A percentile compares a stretch with the other conserved stretches of the same genome.
Evolutionary conservation across 1,140 invertebrate species (phyloP).

Genomic region (Rhopalosiphum padi): DNA sequence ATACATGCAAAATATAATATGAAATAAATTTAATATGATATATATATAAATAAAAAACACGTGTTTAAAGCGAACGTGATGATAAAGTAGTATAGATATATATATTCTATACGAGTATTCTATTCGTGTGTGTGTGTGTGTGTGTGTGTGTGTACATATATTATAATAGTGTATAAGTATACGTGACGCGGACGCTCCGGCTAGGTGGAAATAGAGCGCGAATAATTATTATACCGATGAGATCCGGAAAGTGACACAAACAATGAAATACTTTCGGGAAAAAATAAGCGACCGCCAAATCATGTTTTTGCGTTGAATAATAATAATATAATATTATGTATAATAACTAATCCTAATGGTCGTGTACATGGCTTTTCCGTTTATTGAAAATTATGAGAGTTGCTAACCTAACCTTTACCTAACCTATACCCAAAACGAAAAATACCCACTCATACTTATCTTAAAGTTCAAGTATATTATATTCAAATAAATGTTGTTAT

Average conservation of each 20-base stretch:
- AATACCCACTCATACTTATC: neutral
- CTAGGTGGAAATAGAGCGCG: constrained; percentile 35
- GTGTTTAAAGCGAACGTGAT: neutral
- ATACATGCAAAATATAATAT: neutral
- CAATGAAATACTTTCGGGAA: constrained; percentile 33
- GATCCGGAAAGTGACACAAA: constrained; percentile 43
- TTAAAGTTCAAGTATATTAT: neutral
- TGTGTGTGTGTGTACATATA: neutral
- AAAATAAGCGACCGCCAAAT: neutral
- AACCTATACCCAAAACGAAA: neutral
- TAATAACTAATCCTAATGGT: neutral
- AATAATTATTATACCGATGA: constrained; percentile 41
- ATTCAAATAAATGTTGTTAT: neutral
- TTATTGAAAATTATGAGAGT: neutral
- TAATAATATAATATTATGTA: neutral
- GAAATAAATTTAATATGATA: neutral
- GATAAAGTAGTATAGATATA: neutral
- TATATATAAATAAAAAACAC: neutral
- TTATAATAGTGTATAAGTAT: neutral
- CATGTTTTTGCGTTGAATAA: neutral
- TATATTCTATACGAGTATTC: neutral
- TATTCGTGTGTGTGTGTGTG: neutral
- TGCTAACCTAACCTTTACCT: too few species aligned
- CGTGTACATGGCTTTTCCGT: neutral
- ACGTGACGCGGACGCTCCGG: neutral